Evolutionary conservation across 2,113 vertebrate genomes (phyloP).

Genomic region (Cyanoliseus patagonus): DNA sequence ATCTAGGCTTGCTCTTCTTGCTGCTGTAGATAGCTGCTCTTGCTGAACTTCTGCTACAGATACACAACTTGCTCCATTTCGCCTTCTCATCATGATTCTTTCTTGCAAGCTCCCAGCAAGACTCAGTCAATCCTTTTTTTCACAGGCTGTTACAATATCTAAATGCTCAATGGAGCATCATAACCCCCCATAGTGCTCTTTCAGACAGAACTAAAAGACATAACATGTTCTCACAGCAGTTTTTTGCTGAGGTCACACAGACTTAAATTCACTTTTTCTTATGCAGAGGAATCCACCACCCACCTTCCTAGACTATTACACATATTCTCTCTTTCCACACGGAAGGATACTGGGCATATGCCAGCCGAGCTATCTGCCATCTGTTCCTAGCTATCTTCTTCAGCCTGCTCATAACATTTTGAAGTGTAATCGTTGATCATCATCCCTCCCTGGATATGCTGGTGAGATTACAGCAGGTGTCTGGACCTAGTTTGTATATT

Average conservation of each 20-base stretch:
- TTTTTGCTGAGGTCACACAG: not conserved
- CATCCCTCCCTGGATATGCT: not conserved
- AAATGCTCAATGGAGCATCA: not conserved
- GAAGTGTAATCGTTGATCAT: not conserved
- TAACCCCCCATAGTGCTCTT: not conserved
- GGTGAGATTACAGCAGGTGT: not conserved
- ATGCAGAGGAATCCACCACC: not conserved
- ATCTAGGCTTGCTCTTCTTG: not conserved
- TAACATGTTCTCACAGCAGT: not conserved
- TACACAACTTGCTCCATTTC: not conserved
- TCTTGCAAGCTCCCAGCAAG: not conserved
- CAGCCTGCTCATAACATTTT: not conserved
- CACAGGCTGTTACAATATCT: not conserved
- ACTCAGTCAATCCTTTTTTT: not conserved
- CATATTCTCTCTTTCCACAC: not conserved
- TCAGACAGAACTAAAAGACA: not conserved
- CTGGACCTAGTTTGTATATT: not conserved
- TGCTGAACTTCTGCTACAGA: not conserved
- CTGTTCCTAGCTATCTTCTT: not conserved
- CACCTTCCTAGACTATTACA: not conserved
- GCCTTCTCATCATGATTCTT: not conserved
- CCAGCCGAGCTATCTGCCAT: not conserved
- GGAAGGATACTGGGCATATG: not conserved
- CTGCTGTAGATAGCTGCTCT: not conserved
- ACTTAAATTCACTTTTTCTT: not conserved